Base-by-base conservation (phyloP, 2,797 vertebrate species). In the Tokudaia muenninki region DNA sequence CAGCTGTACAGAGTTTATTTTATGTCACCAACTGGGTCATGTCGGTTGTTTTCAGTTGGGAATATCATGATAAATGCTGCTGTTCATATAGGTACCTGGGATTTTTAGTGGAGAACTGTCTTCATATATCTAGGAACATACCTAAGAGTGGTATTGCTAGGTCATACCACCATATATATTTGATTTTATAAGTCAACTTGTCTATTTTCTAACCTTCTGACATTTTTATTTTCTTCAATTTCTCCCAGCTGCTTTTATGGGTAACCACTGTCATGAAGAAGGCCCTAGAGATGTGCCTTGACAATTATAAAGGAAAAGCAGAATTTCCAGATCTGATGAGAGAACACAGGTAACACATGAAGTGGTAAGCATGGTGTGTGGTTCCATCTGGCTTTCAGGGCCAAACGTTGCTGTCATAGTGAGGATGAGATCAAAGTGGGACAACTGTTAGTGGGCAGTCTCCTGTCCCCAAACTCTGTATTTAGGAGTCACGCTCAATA, bases 141-240 rank as follows among this genome's bases (percentile, higher is more conserved):
- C 2, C n/a, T 70, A 88, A 75, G 8, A 95, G 50, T 34, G 2
- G 50, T 12, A 92, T 75, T 57, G 1, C 26, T 78, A 19, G 10
- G 13, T 90, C 77, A 67, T 21, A 84, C 50, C 24, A 11, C 52
- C 41, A 11, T 86, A 31, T 59, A 6, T 87, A 19, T 70, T 94
- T 95, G 78, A 55, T 61, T 95, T 95, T 70, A 57, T 72, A 67
- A 72, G 44, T 87, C 12, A 74, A 17, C 4, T 31, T 47, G 81
- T 95, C 10, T 57, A 8, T 87, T 83, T 97, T 92, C 34, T 26
- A 77, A 92, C 93, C 77, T 81, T 84, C 55, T 91, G 47, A 17
- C 78, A 37, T 44, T 89, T 89, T 47, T 78, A 78, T 77, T 92
- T 92, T 88, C 59, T 90, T 92, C 83, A 83, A n/a, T 94, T 78